These are phyloP conservation scores for Abscondita cerata DNA, from an alignment of 2,888 invertebrate species.

Conservation along the genomic window DNA sequence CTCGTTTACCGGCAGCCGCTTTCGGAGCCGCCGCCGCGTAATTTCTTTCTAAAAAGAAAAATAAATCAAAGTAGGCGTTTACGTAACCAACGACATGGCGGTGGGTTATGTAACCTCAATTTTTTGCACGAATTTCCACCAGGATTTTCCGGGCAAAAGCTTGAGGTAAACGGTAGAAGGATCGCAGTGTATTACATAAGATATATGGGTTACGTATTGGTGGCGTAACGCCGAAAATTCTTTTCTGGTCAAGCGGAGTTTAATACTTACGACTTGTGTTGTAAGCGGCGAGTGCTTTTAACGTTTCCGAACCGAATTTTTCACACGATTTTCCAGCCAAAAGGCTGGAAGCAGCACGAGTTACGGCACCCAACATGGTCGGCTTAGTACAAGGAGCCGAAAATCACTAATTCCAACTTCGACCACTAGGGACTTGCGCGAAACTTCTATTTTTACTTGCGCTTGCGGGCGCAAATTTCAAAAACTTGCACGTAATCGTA, in stretches of 20 bases:
- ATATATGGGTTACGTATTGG: no score
- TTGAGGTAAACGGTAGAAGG: no score
- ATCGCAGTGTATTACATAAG: no score
- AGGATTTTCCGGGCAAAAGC: no score
- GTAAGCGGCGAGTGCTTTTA: slow-evolving; percentile 62
- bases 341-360: slow-evolving; percentile 67
- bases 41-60: slow-evolving; percentile 49
- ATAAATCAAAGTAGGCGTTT: slow-evolving; percentile 12
- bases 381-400: slow-evolving; percentile 29
- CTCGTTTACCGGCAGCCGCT: slow-evolving; percentile 56
- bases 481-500: no score
- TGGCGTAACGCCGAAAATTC: no score
- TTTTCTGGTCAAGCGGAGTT: no score
- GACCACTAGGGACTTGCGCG: slow-evolving; percentile 35
- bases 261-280: slow-evolving; percentile 55
- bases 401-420: slow-evolving; percentile 26
- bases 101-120: slow-evolving; percentile 38
- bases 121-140: neutral
- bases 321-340: slow-evolving; percentile 67
- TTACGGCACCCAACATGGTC: slow-evolving; percentile 69
- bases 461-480: neutral
- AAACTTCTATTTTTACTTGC: slow-evolving; percentile 5
- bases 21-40: slow-evolving; percentile 53
- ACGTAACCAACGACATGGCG: slow-evolving; percentile 39
- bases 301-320: slow-evolving; percentile 66